Conservation (phyloP, 2,797 vertebrate genomes). For the Malurus leucopterus region DNA sequence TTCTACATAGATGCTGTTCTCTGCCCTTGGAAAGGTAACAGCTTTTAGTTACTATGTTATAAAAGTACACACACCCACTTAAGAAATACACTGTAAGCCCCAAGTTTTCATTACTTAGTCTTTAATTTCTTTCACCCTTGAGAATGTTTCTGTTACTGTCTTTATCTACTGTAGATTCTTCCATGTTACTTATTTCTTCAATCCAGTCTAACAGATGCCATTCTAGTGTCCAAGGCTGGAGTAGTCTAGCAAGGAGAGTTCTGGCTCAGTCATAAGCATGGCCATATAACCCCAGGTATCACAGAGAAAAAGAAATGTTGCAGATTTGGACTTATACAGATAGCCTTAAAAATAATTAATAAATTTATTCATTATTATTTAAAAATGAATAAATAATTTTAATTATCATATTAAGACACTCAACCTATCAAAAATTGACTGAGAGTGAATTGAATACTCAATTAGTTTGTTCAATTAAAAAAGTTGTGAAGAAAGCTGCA, state of each 20-base stretch:
- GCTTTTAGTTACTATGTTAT: not conserved
- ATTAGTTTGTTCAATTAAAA: slow-evolving; percentile 26
- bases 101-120: not conserved
- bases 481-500: slow-evolving; percentile 41
- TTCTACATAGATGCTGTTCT: not conserved
- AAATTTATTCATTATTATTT: too few relatives aligned
- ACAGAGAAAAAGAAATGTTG: not conserved
- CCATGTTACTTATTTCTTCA: not conserved
- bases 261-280: not conserved
- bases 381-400: not conserved
- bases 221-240: not conserved
- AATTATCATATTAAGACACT: not conserved
- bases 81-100: not conserved
- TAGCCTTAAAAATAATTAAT: not conserved
- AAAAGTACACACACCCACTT: not conserved
- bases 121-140: not conserved
- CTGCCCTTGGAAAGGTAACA: not conserved
- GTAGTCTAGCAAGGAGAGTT: not conserved
- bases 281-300: not conserved
- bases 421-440: slow-evolving; percentile 21
- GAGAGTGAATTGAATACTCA: slow-evolving; percentile 51
- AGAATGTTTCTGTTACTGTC: not conserved
- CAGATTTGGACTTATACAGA: not conserved
- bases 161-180: not conserved
- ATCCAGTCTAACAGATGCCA: not conserved